phyloP scores from a whole-genome alignment of 2,113 vertebrate species.

The Physeter macrocephalus region DNA sequence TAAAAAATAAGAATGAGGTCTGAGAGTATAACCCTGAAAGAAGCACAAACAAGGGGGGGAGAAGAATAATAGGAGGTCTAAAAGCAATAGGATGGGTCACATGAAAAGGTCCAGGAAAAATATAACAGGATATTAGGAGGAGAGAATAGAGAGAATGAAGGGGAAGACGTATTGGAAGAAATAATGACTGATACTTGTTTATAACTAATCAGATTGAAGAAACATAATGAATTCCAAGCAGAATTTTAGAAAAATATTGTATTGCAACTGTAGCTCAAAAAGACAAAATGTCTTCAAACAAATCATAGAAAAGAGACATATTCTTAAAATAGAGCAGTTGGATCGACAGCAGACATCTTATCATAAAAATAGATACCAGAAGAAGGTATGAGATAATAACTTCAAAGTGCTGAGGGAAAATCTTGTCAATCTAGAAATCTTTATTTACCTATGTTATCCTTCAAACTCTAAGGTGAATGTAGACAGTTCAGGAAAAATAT shows the following conservation, averaged over 20 bases:
- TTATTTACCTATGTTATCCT: background rate
- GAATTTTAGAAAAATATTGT: background rate
- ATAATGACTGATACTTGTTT: background rate
- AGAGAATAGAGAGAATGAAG: background rate
- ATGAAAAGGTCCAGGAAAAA: background rate
- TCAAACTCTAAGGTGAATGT: background rate
- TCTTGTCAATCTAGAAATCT: background rate
- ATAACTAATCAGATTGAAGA: background rate
- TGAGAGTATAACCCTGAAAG: background rate
- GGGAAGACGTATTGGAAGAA: background rate
- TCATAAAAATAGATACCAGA: background rate
- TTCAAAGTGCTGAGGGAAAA: constrained; percentile 20
- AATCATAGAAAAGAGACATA: background rate
- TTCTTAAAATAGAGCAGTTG: background rate
- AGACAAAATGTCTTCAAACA: background rate
- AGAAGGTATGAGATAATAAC: background rate
- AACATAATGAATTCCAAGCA: background rate
- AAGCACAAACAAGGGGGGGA: background rate
- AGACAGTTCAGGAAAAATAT: background rate
- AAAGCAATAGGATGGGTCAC: background rate
- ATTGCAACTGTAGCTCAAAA: background rate
- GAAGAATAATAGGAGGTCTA: background rate
- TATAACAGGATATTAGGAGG: background rate
- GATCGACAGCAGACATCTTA: background rate
- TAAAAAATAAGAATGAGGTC: background rate